Evolutionary conservation across 2,113 vertebrate species (phyloP).

Genomic region (Typhlomys cinereus): DNA sequence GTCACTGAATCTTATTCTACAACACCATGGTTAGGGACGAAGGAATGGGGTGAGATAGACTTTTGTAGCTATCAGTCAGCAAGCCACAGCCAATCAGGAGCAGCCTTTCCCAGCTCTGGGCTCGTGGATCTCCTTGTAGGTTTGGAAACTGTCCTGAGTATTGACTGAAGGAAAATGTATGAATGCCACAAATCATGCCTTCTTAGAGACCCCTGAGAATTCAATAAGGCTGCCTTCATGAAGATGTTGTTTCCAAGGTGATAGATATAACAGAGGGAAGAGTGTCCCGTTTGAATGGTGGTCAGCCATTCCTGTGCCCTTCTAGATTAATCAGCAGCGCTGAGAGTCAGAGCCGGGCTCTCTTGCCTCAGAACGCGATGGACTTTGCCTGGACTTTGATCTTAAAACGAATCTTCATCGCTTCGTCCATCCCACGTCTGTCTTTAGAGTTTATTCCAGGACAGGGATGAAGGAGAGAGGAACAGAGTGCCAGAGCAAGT

Average conservation of each 20-base stretch:
- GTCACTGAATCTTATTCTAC: neutral
- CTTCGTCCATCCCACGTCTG: neutral
- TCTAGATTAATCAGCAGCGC: neutral
- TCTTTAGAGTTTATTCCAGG: neutral
- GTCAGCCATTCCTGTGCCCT: neutral
- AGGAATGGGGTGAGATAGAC: neutral
- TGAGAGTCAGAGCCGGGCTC: neutral
- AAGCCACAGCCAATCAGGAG: neutral
- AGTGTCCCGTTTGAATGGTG: too few relatives aligned
- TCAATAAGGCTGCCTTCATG: neutral
- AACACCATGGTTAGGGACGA: neutral
- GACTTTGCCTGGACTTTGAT: neutral
- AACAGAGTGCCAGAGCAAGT: neutral
- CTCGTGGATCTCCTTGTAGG: neutral
- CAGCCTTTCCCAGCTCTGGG: neutral
- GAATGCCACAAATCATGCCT: neutral
- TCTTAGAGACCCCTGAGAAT: neutral
- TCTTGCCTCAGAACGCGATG: neutral
- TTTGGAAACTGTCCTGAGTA: neutral
- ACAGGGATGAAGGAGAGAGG: neutral
- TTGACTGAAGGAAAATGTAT: neutral
- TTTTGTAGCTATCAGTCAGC: neutral
- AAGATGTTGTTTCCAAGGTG: neutral
- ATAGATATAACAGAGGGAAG: neutral
- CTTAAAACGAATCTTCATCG: neutral